Evolutionary conservation across 2,888 invertebrate genomes (phyloP).

Genomic region (Drosophila setosimentum): DNA sequence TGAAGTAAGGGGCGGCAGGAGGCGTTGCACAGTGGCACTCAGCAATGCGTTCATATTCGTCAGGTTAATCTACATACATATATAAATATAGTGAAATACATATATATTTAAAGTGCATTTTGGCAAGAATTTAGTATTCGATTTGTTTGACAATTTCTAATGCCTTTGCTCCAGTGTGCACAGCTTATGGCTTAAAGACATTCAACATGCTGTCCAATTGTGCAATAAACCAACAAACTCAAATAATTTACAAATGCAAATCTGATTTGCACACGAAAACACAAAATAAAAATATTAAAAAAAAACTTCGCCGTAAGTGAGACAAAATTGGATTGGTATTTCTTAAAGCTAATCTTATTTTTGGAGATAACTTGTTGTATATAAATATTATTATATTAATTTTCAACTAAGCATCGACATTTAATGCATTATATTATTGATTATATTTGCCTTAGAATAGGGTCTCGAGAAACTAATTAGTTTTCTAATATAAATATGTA

Average conservation of each 20-base stretch:
- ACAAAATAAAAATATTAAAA: constrained; percentile 1
- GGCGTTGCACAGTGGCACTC: constrained; percentile 26
- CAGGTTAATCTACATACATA: background rate
- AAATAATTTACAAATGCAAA: constrained; percentile 68
- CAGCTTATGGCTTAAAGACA: constrained; percentile 56
- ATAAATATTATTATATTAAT: background rate
- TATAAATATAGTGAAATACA: background rate
- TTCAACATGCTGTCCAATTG: constrained; percentile 66
- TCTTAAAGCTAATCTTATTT: background rate
- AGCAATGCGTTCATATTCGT: background rate
- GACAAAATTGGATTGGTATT: background rate
- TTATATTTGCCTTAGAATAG: background rate
- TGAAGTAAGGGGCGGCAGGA: constrained; percentile 2
- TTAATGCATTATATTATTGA: background rate
- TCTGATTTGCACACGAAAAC: constrained; percentile 30
- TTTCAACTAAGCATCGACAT: background rate
- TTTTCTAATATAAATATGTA: background rate
- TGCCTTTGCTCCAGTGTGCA: constrained; percentile 37
- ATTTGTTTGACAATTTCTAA: background rate
- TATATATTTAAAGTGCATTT: background rate
- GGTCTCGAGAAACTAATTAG: background rate
- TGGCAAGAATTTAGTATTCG: background rate
- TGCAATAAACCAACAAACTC: constrained; percentile 64
- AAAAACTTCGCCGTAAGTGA: background rate
- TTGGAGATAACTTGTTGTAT: background rate